Evolutionary conservation across 1,140 invertebrate genomes (phyloP), one percentile per base, ranked within the genome.

Genomic region (Lethrus apterus): DNA sequence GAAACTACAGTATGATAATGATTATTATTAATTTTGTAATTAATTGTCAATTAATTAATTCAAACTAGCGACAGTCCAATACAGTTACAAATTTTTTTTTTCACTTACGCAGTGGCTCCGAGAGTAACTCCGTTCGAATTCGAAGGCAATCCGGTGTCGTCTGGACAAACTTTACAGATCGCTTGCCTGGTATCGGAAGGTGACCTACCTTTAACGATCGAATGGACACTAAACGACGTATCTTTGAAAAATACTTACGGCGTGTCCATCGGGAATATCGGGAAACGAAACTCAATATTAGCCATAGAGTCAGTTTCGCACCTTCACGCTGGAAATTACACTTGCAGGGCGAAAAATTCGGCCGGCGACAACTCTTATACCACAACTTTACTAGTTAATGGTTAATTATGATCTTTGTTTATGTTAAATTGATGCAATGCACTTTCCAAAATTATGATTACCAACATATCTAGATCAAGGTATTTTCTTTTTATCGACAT

Each of bases 321-420:
- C 32, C 74, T 75, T 58, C 83, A 89, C 68, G 76, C 75, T 29
- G 85, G 86, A 35, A 83, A 86, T 64, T 91, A 90, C 66, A 86
- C 85, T 18, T 91, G 88, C 69, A 75, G 74, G 38, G 84, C 79
- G 52, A 74, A 74, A 43, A 87, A 87, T 66, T 66, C 65, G 17
- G 83, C 80, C 51, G 83, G 81, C 46, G 68, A 67, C 51, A 75
- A 74, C 35, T 79, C 75, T 59, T 78, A 81, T 61, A 78, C 81
- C 29, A 72, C 81, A 24, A 70, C 69, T 56, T 69, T 87, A 59
- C 75, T 78, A 62, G 79, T 87, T 51, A 82, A 86, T 71, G 83
- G 83, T 85, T 48, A 42, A 15, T 7, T 15, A 31, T n/a, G 23
- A n/a, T 44, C 21, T 42, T 19, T 24, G 20, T 15, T 26, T 46